A percentile compares a stretch with the other conserved stretches of the same genome.
phyloP scores from a whole-genome alignment of 2,888 invertebrate genomes.

The Blomia tropicalis region DNA sequence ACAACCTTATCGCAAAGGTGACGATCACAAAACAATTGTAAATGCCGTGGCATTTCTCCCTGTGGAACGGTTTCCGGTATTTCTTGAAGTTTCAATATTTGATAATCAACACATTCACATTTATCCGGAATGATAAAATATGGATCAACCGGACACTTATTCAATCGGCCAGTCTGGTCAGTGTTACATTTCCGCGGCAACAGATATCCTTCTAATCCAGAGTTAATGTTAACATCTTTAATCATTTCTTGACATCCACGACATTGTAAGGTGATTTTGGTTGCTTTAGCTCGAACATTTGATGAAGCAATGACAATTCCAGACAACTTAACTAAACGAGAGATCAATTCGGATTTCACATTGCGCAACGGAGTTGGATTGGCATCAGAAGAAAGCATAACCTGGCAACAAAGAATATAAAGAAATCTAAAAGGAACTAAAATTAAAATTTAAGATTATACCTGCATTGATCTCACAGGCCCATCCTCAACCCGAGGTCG shows the following conservation, averaged over 20 bases:
- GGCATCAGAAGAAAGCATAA: constrained; percentile 55
- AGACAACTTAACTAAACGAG: constrained; percentile 77
- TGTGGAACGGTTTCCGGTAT: constrained; percentile 82
- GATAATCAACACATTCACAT: constrained; percentile 92
- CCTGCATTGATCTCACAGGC: constrained; percentile 73
- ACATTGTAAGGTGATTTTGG: constrained; percentile 85
- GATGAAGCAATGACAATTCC: constrained; percentile 90
- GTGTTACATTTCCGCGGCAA: constrained; percentile 85
- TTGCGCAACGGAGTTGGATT: constrained; percentile 63
- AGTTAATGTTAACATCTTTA: constrained; percentile 72
- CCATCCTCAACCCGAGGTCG: constrained; percentile 78
- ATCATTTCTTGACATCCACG: constrained; percentile 76
- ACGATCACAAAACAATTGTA: constrained; percentile 79
- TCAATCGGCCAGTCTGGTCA: constrained; percentile 52
- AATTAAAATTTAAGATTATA: too few species aligned
- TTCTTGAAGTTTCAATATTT: constrained; percentile 92
- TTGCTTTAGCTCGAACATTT: constrained; percentile 85
- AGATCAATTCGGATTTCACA: constrained; percentile 83
- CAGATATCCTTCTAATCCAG: constrained; percentile 87
- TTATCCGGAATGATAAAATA: constrained; percentile 96
- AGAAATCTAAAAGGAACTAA: constrained; percentile 44
- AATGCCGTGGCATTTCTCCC: constrained; percentile 92
- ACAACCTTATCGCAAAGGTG: constrained; percentile 83
- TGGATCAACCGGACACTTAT: constrained; percentile 89
- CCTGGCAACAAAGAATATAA: neutral